Evolutionary conservation across 2,113 vertebrate genomes (phyloP).

Genomic region (Chrysemys picta): DNA sequence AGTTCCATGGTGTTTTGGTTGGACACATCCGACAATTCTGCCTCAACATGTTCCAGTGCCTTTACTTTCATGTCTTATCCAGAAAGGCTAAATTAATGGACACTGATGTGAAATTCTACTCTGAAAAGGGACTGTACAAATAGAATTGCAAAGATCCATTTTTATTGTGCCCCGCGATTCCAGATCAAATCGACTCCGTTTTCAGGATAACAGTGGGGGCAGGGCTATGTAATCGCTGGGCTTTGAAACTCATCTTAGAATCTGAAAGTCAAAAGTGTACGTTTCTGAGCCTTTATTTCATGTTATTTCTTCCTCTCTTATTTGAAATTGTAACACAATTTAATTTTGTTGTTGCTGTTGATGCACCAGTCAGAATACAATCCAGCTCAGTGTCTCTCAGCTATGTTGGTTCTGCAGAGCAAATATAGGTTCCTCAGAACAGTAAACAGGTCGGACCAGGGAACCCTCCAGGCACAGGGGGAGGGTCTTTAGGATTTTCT

Average conservation of each 20-base stretch:
- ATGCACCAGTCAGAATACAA: not conserved
- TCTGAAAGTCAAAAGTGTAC: not conserved
- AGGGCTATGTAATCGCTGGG: not conserved
- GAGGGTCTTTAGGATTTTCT: conserved; percentile 14
- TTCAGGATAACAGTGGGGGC: not conserved
- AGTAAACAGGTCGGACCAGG: conserved; percentile 25
- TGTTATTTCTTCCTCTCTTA: conserved; percentile 59
- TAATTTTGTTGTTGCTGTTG: conserved; percentile 27
- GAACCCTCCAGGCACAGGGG: conserved; percentile 1
- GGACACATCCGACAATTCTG: not conserved
- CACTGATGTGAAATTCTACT: not conserved
- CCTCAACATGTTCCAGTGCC: rapidly evolving
- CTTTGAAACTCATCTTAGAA: conserved; percentile 1
- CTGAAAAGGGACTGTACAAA: not conserved
- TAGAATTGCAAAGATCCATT: not conserved
- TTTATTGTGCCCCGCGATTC: not conserved
- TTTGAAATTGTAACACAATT: conserved; percentile 19
- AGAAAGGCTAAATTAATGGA: not conserved
- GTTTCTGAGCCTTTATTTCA: conserved; percentile 4
- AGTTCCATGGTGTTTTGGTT: not conserved
- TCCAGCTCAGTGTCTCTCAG: conserved; percentile 20
- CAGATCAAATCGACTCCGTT: not conserved
- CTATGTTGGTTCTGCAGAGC: conserved; percentile 16
- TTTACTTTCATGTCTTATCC: not conserved
- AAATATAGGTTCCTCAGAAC: conserved; percentile 50